Base-by-base conservation (phyloP, 2,113 vertebrate species). In the Pyxicephalus adspersus region DNA sequence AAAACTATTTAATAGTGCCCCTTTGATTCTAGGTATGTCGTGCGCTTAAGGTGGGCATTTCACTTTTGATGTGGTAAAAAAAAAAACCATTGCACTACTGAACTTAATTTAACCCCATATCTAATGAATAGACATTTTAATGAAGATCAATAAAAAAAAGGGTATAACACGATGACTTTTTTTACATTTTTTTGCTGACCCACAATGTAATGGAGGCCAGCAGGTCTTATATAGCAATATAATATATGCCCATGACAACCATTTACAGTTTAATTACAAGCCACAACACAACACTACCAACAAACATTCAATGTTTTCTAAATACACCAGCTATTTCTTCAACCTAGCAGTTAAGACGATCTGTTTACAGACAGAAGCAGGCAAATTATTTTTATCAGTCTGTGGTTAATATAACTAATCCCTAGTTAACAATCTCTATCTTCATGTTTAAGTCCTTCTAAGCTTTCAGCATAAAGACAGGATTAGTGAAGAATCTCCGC, bases 361-460 rank as follows among this genome's bases (percentile, higher is more conserved):
- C 50, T 28, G 26, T 70, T 28, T 70, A 18, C 50, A 70, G 67
- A 52, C 26, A 50, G 45, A 6, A 28, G 52, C 22, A 52, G 50
- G 9, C 26, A 54, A 52, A 70, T 25, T 38, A 34, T 23, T 58
- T 60, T 23, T 73, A 60, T 58, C 54, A 31, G 34, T 74, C 58
- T 74, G 54, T 38, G 29, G 29, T 38, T 58, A 74, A 58, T 25
- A n/a, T 74, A 73, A 60, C 18, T 74, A 74, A 74, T 38, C 52
- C 28, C 31, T 74, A 38, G 52, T 58, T 74, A 60, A 73, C 70
- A 57, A 74, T 74, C 71, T 22, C 28, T 25, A 74, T 74, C 28
- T 58, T 74, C 71, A 74, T 23, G 54, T 54, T 29, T 74, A 74
- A 74, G 34, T 74, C 71, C 71, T 57, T 60, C 71, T 74, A 74